These are phyloP conservation scores for Aethes cnicana DNA, from an alignment of 2,888 invertebrate species.

Conservation along the genomic window DNA sequence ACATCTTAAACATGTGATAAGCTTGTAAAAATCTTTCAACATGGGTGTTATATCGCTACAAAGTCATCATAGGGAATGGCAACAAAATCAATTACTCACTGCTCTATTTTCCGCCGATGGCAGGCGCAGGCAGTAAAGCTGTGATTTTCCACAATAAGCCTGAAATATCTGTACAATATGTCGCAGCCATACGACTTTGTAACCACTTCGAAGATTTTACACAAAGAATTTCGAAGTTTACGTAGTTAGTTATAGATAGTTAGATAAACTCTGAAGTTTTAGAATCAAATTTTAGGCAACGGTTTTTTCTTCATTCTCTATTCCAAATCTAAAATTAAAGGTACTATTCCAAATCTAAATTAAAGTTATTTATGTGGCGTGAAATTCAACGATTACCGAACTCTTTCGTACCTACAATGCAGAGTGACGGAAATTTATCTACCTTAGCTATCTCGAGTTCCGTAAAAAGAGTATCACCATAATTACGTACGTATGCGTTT, in stretches of 20 bases:
- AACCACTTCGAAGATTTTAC: slow-evolving; percentile 12
- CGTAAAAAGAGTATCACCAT: too few relatives aligned
- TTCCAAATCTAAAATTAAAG: neutral
- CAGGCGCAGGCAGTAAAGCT: slow-evolving; percentile 49
- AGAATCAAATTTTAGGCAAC: too few relatives aligned
- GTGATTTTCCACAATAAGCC: slow-evolving; percentile 61
- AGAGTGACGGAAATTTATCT: slow-evolving; percentile 7
- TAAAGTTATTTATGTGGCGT: slow-evolving; percentile 28
- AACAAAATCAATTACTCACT: neutral
- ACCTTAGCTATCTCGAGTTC: neutral
- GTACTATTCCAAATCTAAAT: slow-evolving; percentile 17
- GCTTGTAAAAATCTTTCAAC: too few relatives aligned
- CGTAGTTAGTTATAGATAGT: too few relatives aligned
- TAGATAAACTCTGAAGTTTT: too few relatives aligned
- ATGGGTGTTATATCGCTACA: too few relatives aligned
- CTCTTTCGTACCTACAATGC: slow-evolving; percentile 11
- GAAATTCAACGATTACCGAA: slow-evolving; percentile 22
- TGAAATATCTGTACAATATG: slow-evolving; percentile 61
- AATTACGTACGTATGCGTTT: too few relatives aligned
- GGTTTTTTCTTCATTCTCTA: too few relatives aligned
- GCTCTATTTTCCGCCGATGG: slow-evolving; percentile 37
- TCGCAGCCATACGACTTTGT: slow-evolving; percentile 32
- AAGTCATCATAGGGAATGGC: neutral
- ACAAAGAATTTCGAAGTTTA: slow-evolving; percentile 1
- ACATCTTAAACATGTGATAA: too few relatives aligned